Evolutionary conservation across 2,888 invertebrate species (phyloP), one percentile per base, ranked within the genome.

Genomic region (Lochmaea capreae): DNA sequence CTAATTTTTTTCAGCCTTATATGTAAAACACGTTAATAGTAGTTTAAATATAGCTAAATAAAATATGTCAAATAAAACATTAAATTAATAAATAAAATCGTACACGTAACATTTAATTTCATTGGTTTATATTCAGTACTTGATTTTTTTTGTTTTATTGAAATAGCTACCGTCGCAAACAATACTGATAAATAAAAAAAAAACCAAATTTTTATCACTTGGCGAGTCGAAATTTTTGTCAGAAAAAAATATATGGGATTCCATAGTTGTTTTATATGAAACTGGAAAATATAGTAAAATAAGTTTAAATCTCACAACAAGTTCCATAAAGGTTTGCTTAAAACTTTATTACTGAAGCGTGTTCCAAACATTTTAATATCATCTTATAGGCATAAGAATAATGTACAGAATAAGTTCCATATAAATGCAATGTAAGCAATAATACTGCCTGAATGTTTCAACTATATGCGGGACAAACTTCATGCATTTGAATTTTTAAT

Each of bases 51-150:
- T 46, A 68, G 43, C 33, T 58, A 58, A 68, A 33, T 68, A 68
- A 67, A 67, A 67, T 46, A 46, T 67, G 43, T 66, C 42, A 62
- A 42, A 63, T 63, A 63, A 63, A 67, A 68, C 49, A 62, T 52
- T 52, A 52, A 49, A 46, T 63, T 18, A 67, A 68, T 68, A 68
- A 68, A 62, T 68, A 61, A 62, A 68, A 68, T 62, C 62, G 46
- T 68, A 62, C 49, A 62, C n/a, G n/a, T 59, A 59, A 68, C 62
- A 61, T 49, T 52, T 39, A 49, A 68, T 39, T 52, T 59, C 61
- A 61, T 68, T 68, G 61, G 68, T 68, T 54, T 68, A 68, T 43
- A 68, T 33, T 68, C 62, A 68, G 68, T 68, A 62, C 68, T 61
- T 65, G 14, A 9, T 49, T 22, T 33, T 46, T 65, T 33, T 39